A percentile compares a stretch with the other conserved stretches of the same genome.
Evolutionary conservation across 1,140 invertebrate species (phyloP).

Genomic region (Streblospio benedicti): DNA sequence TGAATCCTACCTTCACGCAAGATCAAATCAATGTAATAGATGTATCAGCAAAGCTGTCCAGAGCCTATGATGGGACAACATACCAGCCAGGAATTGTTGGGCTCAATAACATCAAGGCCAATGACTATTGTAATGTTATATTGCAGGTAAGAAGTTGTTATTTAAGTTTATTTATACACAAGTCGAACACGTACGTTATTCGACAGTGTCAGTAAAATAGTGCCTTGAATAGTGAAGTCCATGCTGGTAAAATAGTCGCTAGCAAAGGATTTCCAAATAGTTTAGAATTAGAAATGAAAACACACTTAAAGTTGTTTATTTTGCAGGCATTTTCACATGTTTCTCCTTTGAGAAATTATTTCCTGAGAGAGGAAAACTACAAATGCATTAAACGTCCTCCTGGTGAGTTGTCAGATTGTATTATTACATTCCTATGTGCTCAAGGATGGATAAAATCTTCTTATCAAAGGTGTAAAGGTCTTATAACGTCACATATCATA

Average conservation of each 20-base stretch:
- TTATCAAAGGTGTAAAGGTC: no score
- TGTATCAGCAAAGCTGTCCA: slow-evolving; percentile 71
- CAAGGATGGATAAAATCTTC: no score
- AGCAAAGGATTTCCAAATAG: no score
- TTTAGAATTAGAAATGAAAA: no score
- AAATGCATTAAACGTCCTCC: slow-evolving; percentile 77
- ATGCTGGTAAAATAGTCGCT: no score
- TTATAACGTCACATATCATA: no score
- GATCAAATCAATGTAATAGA: slow-evolving; percentile 75
- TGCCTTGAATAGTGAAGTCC: neutral
- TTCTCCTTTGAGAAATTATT: slow-evolving; percentile 85
- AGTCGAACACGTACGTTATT: neutral
- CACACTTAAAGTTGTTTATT: no score
- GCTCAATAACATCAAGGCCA: slow-evolving; percentile 90
- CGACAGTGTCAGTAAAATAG: neutral
- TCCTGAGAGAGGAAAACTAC: slow-evolving; percentile 89
- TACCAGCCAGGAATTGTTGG: slow-evolving; percentile 89
- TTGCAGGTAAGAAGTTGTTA: slow-evolving; percentile 63
- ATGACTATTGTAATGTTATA: slow-evolving; percentile 97
- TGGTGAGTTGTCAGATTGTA: no score
- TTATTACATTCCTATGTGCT: no score
- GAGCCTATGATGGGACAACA: slow-evolving; percentile 92
- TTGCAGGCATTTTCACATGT: slow-evolving; percentile 89
- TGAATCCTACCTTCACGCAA: slow-evolving; percentile 90
- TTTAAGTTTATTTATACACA: neutral